Evolutionary conservation across 2,797 vertebrate genomes (phyloP), one percentile per base, ranked within the genome.

Genomic region (Channallabes apus): DNA sequence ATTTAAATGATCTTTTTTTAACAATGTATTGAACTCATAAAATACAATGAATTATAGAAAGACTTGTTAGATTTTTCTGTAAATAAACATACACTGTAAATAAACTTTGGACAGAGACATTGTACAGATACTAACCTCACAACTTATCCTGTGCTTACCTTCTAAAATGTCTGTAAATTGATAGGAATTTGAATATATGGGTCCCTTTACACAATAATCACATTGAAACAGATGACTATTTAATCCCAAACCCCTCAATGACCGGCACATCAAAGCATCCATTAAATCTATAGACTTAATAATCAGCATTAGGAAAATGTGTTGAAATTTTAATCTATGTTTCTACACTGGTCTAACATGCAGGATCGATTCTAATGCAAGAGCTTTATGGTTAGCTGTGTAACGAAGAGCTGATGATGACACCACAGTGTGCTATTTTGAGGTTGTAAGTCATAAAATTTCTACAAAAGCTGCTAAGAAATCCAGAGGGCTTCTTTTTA

Each of bases 361-460:
- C 35, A 62, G 38, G 14, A 32, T 46, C 7, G 3, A 29, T 51
- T 69, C n/a, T 72, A n/a, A 64, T 62, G 14, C 20, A 38, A 56
- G 20, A 56, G 22, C 69, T 69, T 22, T 81, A n/a, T 54, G 9
- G n/a, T 51, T 35, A 61, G 65, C 38, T n/a, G 68, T 65, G 18
- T 35, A 73, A 38, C 14, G 2, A 81, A 69, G 20, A 73, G 22
- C 27, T 81, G 68, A 71, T 73, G 56, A 59, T 15, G 51, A 59
- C 75, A 24, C 75, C 4, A 24, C 29, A 51, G 38, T 65, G 78
- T 80, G 61, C 62, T 67, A 80, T 65, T 80, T 65, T 79, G 12
- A 62, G 22, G 8, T 59, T 79, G 76, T 62, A 79, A 79, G 22
- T 41, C 59, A 78, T 24, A 79, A 35, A 2, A 38, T 62, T n/a